Base-by-base conservation (phyloP, 2,888 invertebrate genomes). In the Mystacides longicornis region DNA sequence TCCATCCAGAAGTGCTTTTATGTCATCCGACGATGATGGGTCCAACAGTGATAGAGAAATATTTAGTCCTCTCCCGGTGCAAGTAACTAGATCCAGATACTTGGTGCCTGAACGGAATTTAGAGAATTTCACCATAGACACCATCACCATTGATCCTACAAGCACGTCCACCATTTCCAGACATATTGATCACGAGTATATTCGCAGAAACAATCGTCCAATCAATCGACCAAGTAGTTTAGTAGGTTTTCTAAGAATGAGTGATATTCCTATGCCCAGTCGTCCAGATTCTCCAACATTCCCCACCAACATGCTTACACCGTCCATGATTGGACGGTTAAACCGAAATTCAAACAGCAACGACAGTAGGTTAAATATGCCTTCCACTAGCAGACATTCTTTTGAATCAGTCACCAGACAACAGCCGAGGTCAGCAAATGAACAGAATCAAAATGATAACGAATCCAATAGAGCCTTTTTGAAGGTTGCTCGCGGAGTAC, bases 401-500 rank as follows among this genome's bases (percentile, higher is more conserved):
- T 18, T 20, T 11, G 20, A 50, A 37, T 33, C 50, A 11, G 20
- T 22, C 9, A 42, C 22, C 23, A 45, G 46, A 33, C 51, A 47
- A 50, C 31, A 51, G 47, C 46, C 47, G 11, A 31, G 33, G 9
- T 51, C 45, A 16, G 43, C 54, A n/a, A 43, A 43, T 3, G 20
- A 23, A 18, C 23, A 23, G 4, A 27, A 43, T 7, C 18, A 23
- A 20, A 27, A 23, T 21, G 43, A 53, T 5, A 51, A 20, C 9
- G 51, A 51, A 7, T 27, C 31, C 19, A 16, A 31, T 22, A 23
- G 45, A 2, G 74, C 74, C 5, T 73, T 69, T 62, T 67, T 72
- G 58, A 72, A 70, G 66, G 76, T 77, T 18, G 69, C 65, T 58
- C 65, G 65, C 27, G 75, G 72, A 16, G 73, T 75, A 1, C 68